Evolutionary conservation across 2,797 vertebrate species (phyloP).

Genomic region (Thunnus albacares): DNA sequence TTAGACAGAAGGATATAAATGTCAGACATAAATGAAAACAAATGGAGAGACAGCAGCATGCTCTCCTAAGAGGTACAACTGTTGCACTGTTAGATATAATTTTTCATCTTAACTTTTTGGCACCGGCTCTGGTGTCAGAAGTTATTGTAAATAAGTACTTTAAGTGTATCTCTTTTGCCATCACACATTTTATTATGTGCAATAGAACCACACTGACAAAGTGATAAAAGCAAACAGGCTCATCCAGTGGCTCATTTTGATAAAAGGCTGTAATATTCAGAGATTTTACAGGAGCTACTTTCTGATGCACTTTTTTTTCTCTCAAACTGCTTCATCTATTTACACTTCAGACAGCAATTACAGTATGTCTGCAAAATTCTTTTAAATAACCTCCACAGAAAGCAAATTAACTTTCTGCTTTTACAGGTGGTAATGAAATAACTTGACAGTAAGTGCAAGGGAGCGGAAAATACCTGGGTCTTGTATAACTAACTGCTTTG

Average conservation of each 20-base stretch:
- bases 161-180: not conserved
- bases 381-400: constrained; percentile 37
- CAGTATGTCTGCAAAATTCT: constrained; percentile 18
- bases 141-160: constrained; percentile 31
- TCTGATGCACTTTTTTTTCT: not conserved
- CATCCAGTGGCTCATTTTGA: constrained; percentile 17
- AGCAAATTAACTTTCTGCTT: constrained; percentile 48
- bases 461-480: constrained; percentile 16
- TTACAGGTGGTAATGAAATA: constrained; percentile 61
- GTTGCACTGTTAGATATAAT: not conserved
- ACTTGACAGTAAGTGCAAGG: constrained; percentile 12
- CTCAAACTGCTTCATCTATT: constrained; percentile 30
- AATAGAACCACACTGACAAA: not conserved
- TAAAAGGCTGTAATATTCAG: constrained; percentile 39
- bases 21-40: not conserved
- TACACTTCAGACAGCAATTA: constrained; percentile 39
- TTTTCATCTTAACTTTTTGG: not conserved
- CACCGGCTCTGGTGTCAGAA: not conserved
- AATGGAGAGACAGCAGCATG: not conserved
- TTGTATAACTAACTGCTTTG: constrained; percentile 5
- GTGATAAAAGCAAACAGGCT: constrained; percentile 23
- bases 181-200: constrained; percentile 4
- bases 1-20: not conserved
- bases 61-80: no score
- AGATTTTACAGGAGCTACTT: not conserved